These are phyloP conservation scores for Callaeas wilsoni DNA, from an alignment of 2,113 vertebrate genomes.

Conservation along the genomic window DNA sequence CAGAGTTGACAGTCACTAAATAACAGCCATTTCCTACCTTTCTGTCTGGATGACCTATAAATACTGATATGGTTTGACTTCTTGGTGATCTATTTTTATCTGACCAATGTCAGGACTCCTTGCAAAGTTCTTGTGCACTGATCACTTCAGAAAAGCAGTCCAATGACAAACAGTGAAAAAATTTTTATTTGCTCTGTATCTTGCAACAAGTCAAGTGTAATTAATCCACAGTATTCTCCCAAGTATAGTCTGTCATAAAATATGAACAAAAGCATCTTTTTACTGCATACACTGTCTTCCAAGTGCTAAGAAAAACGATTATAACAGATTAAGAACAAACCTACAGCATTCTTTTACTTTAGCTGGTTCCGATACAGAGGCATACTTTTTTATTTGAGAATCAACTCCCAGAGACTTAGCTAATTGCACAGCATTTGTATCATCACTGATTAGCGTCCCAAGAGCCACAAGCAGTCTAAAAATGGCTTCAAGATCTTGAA, in stretches of 20 bases:
- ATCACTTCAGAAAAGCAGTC: constrained; percentile 15
- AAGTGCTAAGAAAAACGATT: constrained; percentile 29
- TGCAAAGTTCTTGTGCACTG: neutral
- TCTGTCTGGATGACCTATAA: neutral
- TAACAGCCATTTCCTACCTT: neutral
- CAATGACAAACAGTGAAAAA: constrained; percentile 57
- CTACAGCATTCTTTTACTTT: constrained; percentile 94
- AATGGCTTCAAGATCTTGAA: constrained; percentile 92
- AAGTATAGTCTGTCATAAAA: constrained; percentile 54
- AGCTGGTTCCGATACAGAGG: constrained; percentile 85
- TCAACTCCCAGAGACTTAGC: constrained; percentile 90
- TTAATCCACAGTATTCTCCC: constrained; percentile 60
- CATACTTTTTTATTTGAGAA: constrained; percentile 91
- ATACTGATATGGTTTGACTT: neutral
- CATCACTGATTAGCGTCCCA: constrained; percentile 89
- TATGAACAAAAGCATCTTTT: constrained; percentile 27
- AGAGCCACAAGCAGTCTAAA: constrained; percentile 95
- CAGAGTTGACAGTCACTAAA: neutral
- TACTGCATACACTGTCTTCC: constrained; percentile 1
- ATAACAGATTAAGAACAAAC: constrained; percentile 88
- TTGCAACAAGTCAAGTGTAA: constrained; percentile 33
- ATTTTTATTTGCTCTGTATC: constrained; percentile 56
- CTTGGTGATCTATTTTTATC: neutral
- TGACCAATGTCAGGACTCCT: neutral
- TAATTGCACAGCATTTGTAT: constrained; percentile 87